Base-by-base conservation (phyloP, 2,888 invertebrate species). In the Stenchaetothrips biformis region DNA sequence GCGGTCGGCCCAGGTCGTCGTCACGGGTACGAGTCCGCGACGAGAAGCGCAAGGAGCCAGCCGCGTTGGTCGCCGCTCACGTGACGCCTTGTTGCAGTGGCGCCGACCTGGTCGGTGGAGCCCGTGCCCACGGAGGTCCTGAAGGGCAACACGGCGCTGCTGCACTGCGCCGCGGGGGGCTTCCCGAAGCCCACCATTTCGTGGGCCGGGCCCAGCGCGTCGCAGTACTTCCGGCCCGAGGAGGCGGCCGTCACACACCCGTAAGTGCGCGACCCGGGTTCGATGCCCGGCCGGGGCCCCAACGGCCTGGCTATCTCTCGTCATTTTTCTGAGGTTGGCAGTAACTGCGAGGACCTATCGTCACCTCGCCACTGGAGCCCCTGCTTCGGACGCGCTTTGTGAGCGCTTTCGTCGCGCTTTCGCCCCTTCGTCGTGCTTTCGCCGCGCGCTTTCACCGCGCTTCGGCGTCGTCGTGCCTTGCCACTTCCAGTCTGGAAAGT, bases 1-100 rank as follows among this genome's bases (percentile, higher is more conserved):
- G 82, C 84, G 84, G 82, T 87, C 87, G 8, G 86, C 87, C 37
- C 82, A 83, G 25, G 84, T 88, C 21, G 85, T 85, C 79, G 88
- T 89, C 48, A 86, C 87, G 84, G 88, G 89, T 89, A 37, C 37
- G 37, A 1, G 37, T 37, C 37, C 37, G 4, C 37, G n/a, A n/a
- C n/a, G n/a, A n/a, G n/a, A n/a, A n/a, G n/a, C 37, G 37, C 37
- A 37, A 37, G 37, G 2, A 37, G 37, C 37, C 37, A 37, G 37
- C 37, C 37, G 37, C 37, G 2, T 37, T 4, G 37, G 16, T 2
- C 2, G 53, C 83, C 84, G 85, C 79, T 47, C n/a, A 74, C 27
- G 79, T 21, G 21, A n/a, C 37, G 7, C 48, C 18, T 16, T 47
- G 62, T 8, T 78, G 16, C 48, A 27, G 48, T 80, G 27, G 67